phyloP scores from a whole-genome alignment of 92 coral and sea anemone species.

The Heliopora coerulea region DNA sequence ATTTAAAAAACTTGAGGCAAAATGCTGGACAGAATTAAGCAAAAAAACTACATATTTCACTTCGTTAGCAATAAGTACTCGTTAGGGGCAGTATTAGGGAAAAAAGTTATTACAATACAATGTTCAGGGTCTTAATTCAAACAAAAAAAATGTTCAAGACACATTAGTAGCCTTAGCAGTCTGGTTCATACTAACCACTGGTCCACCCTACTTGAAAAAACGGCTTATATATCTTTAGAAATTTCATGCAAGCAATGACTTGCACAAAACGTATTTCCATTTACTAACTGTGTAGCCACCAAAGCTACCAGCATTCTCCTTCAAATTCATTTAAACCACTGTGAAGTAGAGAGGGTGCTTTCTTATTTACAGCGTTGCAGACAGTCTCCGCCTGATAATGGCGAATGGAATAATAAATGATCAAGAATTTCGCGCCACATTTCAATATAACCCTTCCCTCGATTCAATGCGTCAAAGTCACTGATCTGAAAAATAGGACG shows the following conservation, averaged over 20 bases:
- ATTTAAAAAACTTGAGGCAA: no score
- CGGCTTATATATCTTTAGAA: constrained; percentile 10
- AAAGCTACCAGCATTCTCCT: constrained; percentile 55
- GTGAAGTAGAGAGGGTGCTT: constrained; percentile 64
- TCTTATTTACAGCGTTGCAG: constrained; percentile 70
- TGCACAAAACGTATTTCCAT: constrained; percentile 70
- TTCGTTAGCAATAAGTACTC: no score
- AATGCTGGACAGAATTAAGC: no score
- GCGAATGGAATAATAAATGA: no score
- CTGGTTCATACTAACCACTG: constrained; percentile 62
- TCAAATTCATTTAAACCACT: constrained; percentile 71
- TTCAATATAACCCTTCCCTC: no score
- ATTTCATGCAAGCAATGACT: constrained; percentile 79
- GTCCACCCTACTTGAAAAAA: constrained; percentile 50
- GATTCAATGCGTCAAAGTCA: no score
- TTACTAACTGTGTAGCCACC: constrained; percentile 80
- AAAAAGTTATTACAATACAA: not conserved
- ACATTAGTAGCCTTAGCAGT: no score
- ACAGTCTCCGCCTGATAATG: no score
- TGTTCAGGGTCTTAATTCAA: not conserved
- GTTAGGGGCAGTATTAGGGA: no score
- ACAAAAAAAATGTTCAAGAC: no score
- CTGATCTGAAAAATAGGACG: no score
- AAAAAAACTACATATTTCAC: not conserved
- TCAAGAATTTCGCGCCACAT: no score